Percentiles rank a stretch among this genome's conserved stretches.
Evolutionary conservation across 2,888 invertebrate genomes (phyloP).

Genomic region (Cephus spinipes): DNA sequence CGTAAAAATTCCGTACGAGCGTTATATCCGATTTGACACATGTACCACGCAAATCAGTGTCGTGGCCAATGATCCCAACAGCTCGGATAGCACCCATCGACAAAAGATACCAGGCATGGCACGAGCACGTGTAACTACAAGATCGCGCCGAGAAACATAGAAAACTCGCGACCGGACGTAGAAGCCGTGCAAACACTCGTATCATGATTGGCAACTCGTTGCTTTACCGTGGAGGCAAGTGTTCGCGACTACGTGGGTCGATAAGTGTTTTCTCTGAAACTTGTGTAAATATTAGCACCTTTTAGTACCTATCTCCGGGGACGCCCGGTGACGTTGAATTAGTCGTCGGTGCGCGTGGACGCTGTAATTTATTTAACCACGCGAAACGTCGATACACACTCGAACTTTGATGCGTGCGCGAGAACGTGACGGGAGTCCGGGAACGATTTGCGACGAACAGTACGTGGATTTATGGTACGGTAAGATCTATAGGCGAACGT

Average conservation of each 20-base stretch:
- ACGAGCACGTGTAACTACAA: neutral
- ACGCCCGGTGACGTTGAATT: neutral
- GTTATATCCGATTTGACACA: neutral
- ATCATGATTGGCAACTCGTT: neutral
- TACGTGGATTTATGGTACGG: neutral
- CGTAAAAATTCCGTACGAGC: neutral
- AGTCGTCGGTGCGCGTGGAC: constrained; percentile 33
- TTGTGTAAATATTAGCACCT: constrained; percentile 36
- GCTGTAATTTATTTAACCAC: constrained; percentile 45
- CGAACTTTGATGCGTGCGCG: neutral
- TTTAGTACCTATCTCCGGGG: constrained; percentile 21
- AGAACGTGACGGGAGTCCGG: neutral
- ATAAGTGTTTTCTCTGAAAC: constrained; percentile 24
- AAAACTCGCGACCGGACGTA: neutral
- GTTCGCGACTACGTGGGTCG: constrained; percentile 27
- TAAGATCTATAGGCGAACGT: neutral
- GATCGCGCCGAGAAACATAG: neutral
- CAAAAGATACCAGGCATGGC: neutral
- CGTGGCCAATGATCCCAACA: neutral
- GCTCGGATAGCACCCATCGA: neutral
- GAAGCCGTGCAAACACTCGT: neutral
- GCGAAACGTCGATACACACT: neutral
- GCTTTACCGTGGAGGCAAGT: constrained; percentile 5
- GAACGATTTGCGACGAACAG: neutral
- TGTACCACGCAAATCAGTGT: neutral